Conservation (phyloP, 2,888 invertebrate genomes). For the Torymus tubicola region DNA sequence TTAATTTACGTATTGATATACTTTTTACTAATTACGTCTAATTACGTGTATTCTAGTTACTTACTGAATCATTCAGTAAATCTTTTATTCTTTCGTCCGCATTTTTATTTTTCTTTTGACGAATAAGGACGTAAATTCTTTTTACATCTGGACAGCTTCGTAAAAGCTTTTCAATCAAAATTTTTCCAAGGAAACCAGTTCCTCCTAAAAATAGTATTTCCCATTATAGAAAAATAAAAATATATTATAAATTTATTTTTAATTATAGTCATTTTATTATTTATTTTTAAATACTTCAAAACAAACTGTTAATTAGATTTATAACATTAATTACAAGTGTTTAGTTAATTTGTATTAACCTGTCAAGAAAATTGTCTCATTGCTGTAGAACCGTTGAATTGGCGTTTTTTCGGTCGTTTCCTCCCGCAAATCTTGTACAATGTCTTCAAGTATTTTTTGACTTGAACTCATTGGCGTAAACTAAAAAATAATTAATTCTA, state of each 20-base stretch:
- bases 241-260: neutral
- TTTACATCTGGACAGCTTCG: slow-evolving; percentile 79
- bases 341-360: slow-evolving; percentile 58
- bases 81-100: neutral
- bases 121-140: slow-evolving; percentile 78
- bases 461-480: too few species aligned
- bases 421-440: too few species aligned
- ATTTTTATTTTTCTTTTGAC: slow-evolving; percentile 77
- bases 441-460: too few species aligned
- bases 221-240: neutral
- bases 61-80: slow-evolving; percentile 8
- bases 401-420: too few species aligned
- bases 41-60: neutral
- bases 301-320: too few species aligned
- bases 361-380: slow-evolving; percentile 68
- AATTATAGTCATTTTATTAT: too few species aligned
- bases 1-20: too few species aligned
- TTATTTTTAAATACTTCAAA: too few species aligned
- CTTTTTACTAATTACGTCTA: neutral
- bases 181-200: slow-evolving; percentile 78
- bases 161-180: slow-evolving; percentile 81
- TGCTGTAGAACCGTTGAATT: slow-evolving; percentile 68
- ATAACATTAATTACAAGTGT: too few species aligned
- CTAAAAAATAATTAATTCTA: too few species aligned
- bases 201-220: slow-evolving; percentile 68